Conservation (phyloP, 2,888 invertebrate genomes). For the Bedellia somnulentella region DNA sequence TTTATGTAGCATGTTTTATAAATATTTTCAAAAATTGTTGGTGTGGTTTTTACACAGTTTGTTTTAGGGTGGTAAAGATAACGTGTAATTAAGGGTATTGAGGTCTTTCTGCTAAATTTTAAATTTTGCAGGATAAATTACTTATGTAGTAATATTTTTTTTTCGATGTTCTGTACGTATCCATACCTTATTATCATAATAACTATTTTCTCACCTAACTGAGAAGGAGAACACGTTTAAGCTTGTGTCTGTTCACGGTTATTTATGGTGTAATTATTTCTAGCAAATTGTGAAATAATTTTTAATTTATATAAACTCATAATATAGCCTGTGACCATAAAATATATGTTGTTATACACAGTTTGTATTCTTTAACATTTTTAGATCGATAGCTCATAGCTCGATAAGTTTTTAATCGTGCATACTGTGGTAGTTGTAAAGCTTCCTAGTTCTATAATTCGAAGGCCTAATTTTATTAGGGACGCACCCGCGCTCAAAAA, state of each 20-base stretch:
- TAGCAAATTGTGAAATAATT: background rate
- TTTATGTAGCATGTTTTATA: background rate
- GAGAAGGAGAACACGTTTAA: no score
- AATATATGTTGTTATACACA: background rate
- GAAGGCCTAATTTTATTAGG: conserved; percentile 59
- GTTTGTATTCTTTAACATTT: background rate
- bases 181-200: no score
- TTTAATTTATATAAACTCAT: background rate
- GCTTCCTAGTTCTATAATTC: conserved; percentile 23
- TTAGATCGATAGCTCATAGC: background rate
- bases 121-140: no score
- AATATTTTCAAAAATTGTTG: background rate
- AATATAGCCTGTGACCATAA: background rate
- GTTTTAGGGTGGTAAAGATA: no score
- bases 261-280: background rate
- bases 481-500: conserved; percentile 56
- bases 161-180: no score
- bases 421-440: conserved; percentile 17
- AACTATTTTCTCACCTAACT: no score
- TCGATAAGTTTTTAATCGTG: background rate
- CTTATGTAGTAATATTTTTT: no score
- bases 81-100: no score
- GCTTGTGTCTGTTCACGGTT: no score
- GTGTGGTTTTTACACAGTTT: background rate
- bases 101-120: no score